Conservation (phyloP, 1,140 invertebrate species). For the Magallana angulata region DNA sequence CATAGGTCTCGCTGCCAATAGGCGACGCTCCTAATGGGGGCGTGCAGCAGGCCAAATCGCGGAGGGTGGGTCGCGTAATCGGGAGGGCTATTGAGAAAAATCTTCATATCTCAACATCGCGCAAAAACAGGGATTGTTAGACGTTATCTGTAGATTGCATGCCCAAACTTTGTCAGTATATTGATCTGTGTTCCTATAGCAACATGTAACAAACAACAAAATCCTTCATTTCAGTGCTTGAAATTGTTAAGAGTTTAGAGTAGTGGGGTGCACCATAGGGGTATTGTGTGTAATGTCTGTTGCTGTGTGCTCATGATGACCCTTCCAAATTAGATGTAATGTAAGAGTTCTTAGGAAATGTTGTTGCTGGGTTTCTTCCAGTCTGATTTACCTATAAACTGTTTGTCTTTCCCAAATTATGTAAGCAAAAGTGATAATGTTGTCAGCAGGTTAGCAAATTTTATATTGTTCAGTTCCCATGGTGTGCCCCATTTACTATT, state of each 20-base stretch:
- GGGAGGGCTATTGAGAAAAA: conserved; percentile 61
- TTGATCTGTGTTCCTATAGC: conserved; percentile 35
- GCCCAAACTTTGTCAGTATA: conserved; percentile 33
- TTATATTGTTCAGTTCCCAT: neutral
- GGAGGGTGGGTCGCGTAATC: conserved; percentile 71
- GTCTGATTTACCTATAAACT: neutral
- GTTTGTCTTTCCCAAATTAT: neutral
- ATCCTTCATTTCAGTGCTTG: conserved; percentile 27
- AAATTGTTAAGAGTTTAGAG: neutral
- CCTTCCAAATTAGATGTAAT: neutral
- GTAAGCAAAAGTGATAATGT: neutral
- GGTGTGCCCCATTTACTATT: neutral
- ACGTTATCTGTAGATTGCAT: conserved; percentile 30
- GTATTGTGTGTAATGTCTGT: neutral
- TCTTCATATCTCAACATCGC: conserved; percentile 36
- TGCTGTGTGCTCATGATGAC: neutral
- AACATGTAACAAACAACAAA: conserved; percentile 36
- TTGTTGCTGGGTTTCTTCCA: neutral
- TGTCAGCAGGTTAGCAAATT: conserved; percentile 8
- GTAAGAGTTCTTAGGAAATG: neutral
- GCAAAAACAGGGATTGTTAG: conserved; percentile 33
- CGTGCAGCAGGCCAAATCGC: conserved; percentile 49
- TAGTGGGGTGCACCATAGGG: neutral
- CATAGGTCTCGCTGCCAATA: conserved; percentile 65
- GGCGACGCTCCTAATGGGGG: conserved; percentile 50